These are phyloP conservation scores for Gavia stellata DNA, from an alignment of 2,113 vertebrate species.

Conservation along the genomic window DNA sequence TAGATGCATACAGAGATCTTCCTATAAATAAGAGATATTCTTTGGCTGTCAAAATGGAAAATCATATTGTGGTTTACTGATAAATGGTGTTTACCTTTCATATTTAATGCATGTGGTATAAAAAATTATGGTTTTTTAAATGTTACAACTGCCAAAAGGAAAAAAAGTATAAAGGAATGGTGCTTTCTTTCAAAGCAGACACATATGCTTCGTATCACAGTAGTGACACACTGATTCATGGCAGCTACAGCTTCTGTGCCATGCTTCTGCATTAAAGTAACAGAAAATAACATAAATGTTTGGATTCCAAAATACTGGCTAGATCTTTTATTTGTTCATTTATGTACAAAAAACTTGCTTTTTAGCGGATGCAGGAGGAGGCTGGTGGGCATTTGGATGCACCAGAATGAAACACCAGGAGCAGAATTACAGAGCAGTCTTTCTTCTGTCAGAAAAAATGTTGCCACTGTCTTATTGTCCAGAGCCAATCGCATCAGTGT, in stretches of 20 bases:
- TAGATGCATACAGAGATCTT: background rate
- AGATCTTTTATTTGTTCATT: background rate
- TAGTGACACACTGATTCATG: background rate
- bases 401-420: background rate
- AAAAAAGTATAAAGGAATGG: background rate
- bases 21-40: background rate
- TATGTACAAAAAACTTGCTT: background rate
- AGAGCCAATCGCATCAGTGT: background rate
- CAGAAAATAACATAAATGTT: background rate
- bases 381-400: background rate
- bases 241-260: background rate
- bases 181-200: background rate
- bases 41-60: background rate
- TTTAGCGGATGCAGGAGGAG: background rate
- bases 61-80: background rate
- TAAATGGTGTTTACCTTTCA: background rate
- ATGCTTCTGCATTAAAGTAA: background rate
- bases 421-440: background rate
- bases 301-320: background rate
- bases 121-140: background rate
- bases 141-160: accelerated
- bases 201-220: background rate
- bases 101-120: background rate
- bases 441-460: background rate
- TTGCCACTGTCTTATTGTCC: background rate